phyloP scores from a whole-genome alignment of 2,888 invertebrate genomes.

The Dicycla oo region DNA sequence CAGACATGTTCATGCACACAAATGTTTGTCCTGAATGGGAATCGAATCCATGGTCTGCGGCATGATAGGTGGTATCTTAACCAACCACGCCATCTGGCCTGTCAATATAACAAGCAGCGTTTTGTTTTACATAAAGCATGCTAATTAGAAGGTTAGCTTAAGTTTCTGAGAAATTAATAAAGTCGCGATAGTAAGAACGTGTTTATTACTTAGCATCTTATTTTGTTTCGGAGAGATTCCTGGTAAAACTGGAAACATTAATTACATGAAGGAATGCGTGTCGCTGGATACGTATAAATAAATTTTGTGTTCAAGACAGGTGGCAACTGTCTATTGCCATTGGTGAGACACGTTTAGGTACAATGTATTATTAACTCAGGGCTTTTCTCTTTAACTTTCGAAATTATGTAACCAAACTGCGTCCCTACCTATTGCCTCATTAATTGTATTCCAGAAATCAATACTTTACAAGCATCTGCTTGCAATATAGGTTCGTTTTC shows the following conservation, averaged over 20 bases:
- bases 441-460: constrained; percentile 11
- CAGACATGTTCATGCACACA: too few species aligned
- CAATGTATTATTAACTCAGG: constrained; percentile 32
- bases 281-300: constrained; percentile 14
- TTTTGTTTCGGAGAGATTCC: constrained; percentile 15
- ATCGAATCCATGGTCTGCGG: too few species aligned
- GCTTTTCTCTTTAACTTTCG: constrained; percentile 10
- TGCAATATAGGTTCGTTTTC: not conserved
- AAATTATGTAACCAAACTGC: constrained; percentile 5
- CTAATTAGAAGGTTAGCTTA: constrained; percentile 5
- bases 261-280: constrained; percentile 22
- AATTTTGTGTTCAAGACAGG: constrained; percentile 8
- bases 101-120: constrained; percentile 7
- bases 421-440: not conserved
- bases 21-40: too few species aligned
- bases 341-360: constrained; percentile 10
- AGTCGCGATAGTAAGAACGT: constrained; percentile 2
- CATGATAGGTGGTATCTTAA: too few species aligned
- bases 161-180: constrained; percentile 16
- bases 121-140: constrained; percentile 14
- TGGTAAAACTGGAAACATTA: constrained; percentile 7
- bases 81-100: too few species aligned
- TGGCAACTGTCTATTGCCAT: constrained; percentile 21
- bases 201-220: constrained; percentile 26
- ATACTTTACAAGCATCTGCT: not conserved